These are phyloP conservation scores for Myripristis jacobus DNA, from an alignment of 2,797 vertebrate genomes.

Conservation along the genomic window DNA sequence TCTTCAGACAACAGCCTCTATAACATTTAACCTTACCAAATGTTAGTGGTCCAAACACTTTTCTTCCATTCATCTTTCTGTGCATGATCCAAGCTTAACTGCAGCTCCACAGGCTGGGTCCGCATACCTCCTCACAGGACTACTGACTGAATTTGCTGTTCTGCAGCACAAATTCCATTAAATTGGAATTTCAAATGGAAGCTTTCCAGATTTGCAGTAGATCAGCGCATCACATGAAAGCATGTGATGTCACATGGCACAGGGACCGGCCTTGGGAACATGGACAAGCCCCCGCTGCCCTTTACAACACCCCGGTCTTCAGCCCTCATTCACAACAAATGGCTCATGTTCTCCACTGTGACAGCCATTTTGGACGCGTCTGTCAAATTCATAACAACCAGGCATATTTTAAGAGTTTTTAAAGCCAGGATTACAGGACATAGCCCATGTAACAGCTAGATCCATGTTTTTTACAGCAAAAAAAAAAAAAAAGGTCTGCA, in stretches of 20 bases:
- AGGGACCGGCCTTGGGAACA: slow-evolving; percentile 67
- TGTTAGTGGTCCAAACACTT: slow-evolving; percentile 40
- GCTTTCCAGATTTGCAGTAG: slow-evolving; percentile 81
- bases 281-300: slow-evolving; percentile 57
- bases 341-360: slow-evolving; percentile 44
- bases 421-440: not conserved
- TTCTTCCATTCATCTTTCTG: slow-evolving; percentile 66
- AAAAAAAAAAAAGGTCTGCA: no score
- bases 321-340: slow-evolving; percentile 41
- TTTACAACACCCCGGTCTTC: slow-evolving; percentile 51
- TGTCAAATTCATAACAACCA: not conserved
- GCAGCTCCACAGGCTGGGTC: slow-evolving; percentile 61
- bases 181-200: slow-evolving; percentile 85
- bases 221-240: slow-evolving; percentile 87
- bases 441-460: no score
- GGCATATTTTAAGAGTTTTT: not conserved
- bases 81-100: slow-evolving; percentile 51
- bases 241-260: slow-evolving; percentile 87
- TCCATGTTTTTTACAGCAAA: no score
- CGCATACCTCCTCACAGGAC: slow-evolving; percentile 73
- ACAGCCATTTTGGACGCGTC: not conserved
- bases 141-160: slow-evolving; percentile 80
- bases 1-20: slow-evolving; percentile 6
- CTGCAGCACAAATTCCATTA: slow-evolving; percentile 82
- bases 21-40: slow-evolving; percentile 65